These are phyloP conservation scores for Hirudinaria manillensis DNA, from an alignment of 2,888 invertebrate species.

Conservation along the genomic window DNA sequence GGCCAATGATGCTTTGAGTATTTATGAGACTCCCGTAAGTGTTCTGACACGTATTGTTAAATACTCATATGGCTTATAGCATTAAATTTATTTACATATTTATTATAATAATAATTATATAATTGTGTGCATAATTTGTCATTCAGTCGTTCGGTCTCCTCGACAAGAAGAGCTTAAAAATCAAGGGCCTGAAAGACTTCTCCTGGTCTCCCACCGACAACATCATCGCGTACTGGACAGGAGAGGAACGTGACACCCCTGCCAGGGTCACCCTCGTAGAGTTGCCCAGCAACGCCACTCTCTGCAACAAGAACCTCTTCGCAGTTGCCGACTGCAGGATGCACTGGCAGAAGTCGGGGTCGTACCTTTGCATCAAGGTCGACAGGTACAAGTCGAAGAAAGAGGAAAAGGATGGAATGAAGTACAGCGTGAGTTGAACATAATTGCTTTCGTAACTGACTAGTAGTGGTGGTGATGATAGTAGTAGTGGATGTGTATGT, in stretches of 20 bases:
- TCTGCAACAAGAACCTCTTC: slow-evolving; percentile 88
- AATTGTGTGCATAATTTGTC: slow-evolving; percentile 12
- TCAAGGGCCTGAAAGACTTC: slow-evolving; percentile 68
- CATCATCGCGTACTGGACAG: slow-evolving; percentile 93
- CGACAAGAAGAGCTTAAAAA: slow-evolving; percentile 86
- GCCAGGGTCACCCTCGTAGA: slow-evolving; percentile 87
- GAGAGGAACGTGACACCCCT: slow-evolving; percentile 85
- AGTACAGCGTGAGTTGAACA: slow-evolving; percentile 25
- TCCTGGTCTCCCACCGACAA: slow-evolving; percentile 97
- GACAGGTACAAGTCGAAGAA: slow-evolving; percentile 85
- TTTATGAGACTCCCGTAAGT: slow-evolving; percentile 83
- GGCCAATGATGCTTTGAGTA: slow-evolving; percentile 68
- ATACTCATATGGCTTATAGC: not conserved
- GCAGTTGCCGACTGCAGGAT: slow-evolving; percentile 96
- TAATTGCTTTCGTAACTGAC: not conserved
- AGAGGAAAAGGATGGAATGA: slow-evolving; percentile 67
- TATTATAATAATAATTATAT: not conserved
- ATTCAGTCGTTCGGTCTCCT: slow-evolving; percentile 77
- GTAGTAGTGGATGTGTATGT: not conserved
- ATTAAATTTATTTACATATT: not conserved
- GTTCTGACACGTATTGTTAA: not conserved
- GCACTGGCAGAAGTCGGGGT: slow-evolving; percentile 97
- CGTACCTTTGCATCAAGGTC: slow-evolving; percentile 92
- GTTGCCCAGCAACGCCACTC: slow-evolving; percentile 64
- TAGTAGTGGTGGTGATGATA: not conserved